phyloP scores from a whole-genome alignment of 2,797 vertebrate genomes.

The Myoxocephalus aenaeus region DNA sequence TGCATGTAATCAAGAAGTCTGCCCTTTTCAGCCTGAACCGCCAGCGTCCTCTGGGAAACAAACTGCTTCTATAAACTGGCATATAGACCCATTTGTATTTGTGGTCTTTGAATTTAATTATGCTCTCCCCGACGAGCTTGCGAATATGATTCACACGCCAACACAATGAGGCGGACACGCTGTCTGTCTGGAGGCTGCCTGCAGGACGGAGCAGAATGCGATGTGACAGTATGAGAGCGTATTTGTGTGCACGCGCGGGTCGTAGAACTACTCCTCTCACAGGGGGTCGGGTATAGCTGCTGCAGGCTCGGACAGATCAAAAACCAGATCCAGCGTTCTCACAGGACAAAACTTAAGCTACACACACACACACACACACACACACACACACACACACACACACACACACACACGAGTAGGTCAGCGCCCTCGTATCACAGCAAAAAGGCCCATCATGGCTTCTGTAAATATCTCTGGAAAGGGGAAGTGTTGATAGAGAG shows the following conservation, averaged over 20 bases:
- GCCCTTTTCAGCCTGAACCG: background rate
- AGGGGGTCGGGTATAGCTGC: background rate
- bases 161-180: background rate
- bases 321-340: slow-evolving; percentile 40
- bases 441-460: slow-evolving; percentile 24
- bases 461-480: slow-evolving; percentile 28
- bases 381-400: slow-evolving; percentile 3
- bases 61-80: slow-evolving; percentile 2
- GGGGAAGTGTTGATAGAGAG: slow-evolving; percentile 10
- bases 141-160: slow-evolving; percentile 32
- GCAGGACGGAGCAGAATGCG: slow-evolving; percentile 54
- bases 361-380: slow-evolving; percentile 15
- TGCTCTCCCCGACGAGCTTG: slow-evolving; percentile 33
- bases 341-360: slow-evolving; percentile 31
- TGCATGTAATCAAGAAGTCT: background rate
- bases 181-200: slow-evolving; percentile 46
- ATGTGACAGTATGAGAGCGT: slow-evolving; percentile 73
- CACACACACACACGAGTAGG: slow-evolving; percentile 34
- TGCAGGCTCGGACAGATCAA: slow-evolving; percentile 48
- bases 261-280: slow-evolving; percentile 28
- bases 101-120: slow-evolving; percentile 38
- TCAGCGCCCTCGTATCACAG: slow-evolving; percentile 21
- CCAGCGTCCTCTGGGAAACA: slow-evolving; percentile 12
- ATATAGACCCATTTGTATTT: background rate
- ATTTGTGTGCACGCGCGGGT: background rate